Evolutionary conservation across 2,113 vertebrate species (phyloP), one percentile per base, ranked within the genome.

Genomic region (Danionella cerebrum): DNA sequence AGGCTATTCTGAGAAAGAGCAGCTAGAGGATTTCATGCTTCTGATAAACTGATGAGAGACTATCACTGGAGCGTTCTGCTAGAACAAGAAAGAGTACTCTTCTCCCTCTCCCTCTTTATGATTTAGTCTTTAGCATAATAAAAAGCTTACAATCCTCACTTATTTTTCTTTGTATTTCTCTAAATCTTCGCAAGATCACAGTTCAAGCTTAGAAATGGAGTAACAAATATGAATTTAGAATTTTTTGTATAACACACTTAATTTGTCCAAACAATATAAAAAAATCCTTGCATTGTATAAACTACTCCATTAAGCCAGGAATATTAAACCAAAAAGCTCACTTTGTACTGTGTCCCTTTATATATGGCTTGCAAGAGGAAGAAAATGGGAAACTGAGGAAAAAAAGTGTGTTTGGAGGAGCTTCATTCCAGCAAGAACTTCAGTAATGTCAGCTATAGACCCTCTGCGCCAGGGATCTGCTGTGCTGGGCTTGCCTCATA

Each of bases 1-100:
- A 10, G 7, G 67, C 85, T 85, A 83, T 88, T 87, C 80, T 85
- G 60, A 75, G 76, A 57, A 36, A 47, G 74, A 74, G 82, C 78
- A 82, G 79, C 70, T 83, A 62, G 59, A 65, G 65, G 66, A 75
- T 73, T 73, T 77, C 68, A 74, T 78, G 64, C 9, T 27, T 62
- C 54, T 73, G 74, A 53, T 35, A 64, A 50, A 69, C 5, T 27
- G 78, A 78, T 79, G 78, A 84, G 77, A 79, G 78, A 79, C 64
- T 78, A 71, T 80, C 69, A 75, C 14, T 69, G 69, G 54, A 62
- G 72, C 42, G 72, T 71, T 79, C 80, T 63, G 81, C 80, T 78
- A 78, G 64, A 71, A 59, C 42, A 67, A 70, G 77, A 80, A 71
- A 31, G 68, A 78, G 51, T 25, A 64, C 65, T 67, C 70, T 71